Evolutionary conservation across 2,888 invertebrate genomes (phyloP).

Genomic region (Prostheceraeus crozeri): DNA sequence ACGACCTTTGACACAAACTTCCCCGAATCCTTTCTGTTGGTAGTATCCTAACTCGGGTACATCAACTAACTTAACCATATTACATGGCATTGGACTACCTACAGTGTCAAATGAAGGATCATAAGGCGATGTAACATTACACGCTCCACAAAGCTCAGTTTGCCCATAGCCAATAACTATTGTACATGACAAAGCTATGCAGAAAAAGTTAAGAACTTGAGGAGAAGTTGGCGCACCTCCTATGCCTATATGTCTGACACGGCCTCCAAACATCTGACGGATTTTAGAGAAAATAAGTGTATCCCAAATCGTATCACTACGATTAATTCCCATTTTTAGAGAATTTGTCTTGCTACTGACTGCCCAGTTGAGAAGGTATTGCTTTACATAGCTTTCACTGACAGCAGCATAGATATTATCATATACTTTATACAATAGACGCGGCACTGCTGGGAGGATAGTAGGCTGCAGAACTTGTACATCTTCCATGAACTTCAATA

Average conservation of each 20-base stretch:
- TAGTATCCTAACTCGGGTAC: constrained; percentile 98
- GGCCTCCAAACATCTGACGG: constrained; percentile 84
- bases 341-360: constrained; percentile 11
- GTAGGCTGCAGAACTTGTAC: constrained; percentile 23
- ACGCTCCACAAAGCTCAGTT: constrained; percentile 56
- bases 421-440: constrained; percentile 23
- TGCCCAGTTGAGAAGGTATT: background rate
- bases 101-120: constrained; percentile 64
- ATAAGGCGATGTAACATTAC: constrained; percentile 48
- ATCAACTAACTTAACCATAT: constrained; percentile 84
- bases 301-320: too few relatives aligned
- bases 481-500: constrained; percentile 3
- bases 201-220: constrained; percentile 81
- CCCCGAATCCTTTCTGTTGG: constrained; percentile 46
- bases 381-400: background rate
- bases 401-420: constrained; percentile 24
- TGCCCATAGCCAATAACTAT: constrained; percentile 59
- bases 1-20: constrained; percentile 81
- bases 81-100: constrained; percentile 87
- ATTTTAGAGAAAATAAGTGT: constrained; percentile 82
- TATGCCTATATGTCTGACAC: constrained; percentile 78
- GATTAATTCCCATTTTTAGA: too few relatives aligned
- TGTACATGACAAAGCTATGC: too few relatives aligned
- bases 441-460: constrained; percentile 28
- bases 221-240: constrained; percentile 90